Conservation (phyloP, 1,140 invertebrate species). For the Mylabris phalerata region DNA sequence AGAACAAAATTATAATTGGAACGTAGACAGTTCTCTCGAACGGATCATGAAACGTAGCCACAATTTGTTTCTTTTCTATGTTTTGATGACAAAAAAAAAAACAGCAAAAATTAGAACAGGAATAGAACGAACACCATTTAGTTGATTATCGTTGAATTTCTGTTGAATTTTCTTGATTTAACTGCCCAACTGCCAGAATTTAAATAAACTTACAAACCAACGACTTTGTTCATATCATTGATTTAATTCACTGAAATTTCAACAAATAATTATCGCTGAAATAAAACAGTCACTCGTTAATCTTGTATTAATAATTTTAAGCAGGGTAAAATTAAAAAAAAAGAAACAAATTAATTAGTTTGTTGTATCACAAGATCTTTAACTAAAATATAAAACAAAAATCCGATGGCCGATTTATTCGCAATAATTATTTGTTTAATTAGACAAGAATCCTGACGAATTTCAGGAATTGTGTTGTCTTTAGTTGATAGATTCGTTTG, state of each 20-base stretch:
- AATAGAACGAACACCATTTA: slow-evolving; percentile 28
- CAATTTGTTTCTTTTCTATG: slow-evolving; percentile 6
- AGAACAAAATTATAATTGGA: slow-evolving; percentile 19
- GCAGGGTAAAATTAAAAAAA: slow-evolving; percentile 33
- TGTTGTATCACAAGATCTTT: not conserved
- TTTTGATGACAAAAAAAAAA: no score
- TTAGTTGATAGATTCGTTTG: not conserved
- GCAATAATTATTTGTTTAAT: not conserved
- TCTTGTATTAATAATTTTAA: slow-evolving; percentile 38
- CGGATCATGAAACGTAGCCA: slow-evolving; percentile 19
- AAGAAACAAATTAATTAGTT: no score
- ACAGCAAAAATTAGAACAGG: not conserved
- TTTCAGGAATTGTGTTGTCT: not conserved
- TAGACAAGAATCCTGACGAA: not conserved
- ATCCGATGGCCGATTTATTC: not conserved
- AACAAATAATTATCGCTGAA: not conserved
- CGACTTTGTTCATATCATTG: no score
- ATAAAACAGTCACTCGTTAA: slow-evolving; percentile 13
- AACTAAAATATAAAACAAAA: not conserved
- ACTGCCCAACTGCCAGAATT: slow-evolving; percentile 29
- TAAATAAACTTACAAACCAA: no score
- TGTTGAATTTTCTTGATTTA: slow-evolving; percentile 19
- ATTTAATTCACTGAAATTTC: no score
- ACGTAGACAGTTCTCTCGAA: slow-evolving; percentile 24
- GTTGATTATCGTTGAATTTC: no score